Evolutionary conservation across 2,888 invertebrate genomes (phyloP), one percentile per base, ranked within the genome.

Genomic region (Brachycybe producta): DNA sequence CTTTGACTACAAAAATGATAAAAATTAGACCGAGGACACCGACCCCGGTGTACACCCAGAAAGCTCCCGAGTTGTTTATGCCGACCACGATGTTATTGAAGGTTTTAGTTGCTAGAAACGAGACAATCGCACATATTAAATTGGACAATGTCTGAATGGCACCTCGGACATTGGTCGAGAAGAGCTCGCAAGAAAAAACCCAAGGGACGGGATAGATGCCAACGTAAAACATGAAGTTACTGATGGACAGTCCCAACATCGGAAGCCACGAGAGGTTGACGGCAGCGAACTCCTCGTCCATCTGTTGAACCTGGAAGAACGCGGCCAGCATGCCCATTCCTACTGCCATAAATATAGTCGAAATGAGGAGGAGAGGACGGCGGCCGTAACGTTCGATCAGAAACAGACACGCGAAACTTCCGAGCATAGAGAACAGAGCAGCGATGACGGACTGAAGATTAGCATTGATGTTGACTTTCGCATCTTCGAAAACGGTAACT

Each of bases 181-280:
- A 79, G 17, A 85, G 64, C 61, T 85, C 85, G 1, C 59, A 46
- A 73, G 83, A 77, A 61, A 86, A 82, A 73, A 87, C 75, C 84
- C 84, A 85, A 1, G 85, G 84, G 40, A 85, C 79, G 0, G 85
- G 84, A 0, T 84, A 84, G 61, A 81, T 78, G 11, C 84, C 84
- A 35, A 87, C 62, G 0, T 85, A 84, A 69, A 87, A 88, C 38
- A 83, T 76, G 19, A 84, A 67, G 17, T 87, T 80, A 66, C 84
- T 90, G 2, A 83, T 55, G 38, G 83, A 81, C 19, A 88, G 66
- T 23, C 81, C 76, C 1, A 77, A 59, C 4, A 90, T 67, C 0
- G 85, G 85, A 27, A 86, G 56, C 81, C 81, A 82, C 0, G 79
- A 77, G 1, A 84, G 70, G 17, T 51, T 54, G 1, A 57, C 52